phyloP scores from a whole-genome alignment of 2,888 invertebrate species.

The Scaptomyza cyrtandrae region DNA sequence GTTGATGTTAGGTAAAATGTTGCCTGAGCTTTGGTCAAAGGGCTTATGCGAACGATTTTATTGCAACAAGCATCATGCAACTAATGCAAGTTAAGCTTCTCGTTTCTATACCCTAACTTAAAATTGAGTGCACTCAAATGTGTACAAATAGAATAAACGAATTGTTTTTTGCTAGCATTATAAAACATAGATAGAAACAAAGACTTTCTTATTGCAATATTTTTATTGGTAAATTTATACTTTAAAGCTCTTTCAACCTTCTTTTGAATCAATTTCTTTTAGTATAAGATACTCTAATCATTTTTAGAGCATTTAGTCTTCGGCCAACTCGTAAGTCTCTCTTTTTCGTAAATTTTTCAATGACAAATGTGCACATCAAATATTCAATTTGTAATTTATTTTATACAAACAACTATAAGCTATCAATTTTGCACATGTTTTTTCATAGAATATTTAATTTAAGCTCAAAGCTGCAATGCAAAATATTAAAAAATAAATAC shows the following conservation, averaged over 20 bases:
- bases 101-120: not conserved
- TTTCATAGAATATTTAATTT: not conserved
- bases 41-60: slow-evolving; percentile 16
- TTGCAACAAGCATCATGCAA: slow-evolving; percentile 22
- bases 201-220: too few relatives aligned
- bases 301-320: not conserved
- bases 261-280: too few relatives aligned
- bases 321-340: not conserved
- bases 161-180: too few relatives aligned
- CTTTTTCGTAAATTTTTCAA: not conserved
- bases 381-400: slow-evolving; percentile 2
- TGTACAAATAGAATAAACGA: too few relatives aligned
- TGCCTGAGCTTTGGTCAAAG: slow-evolving; percentile 17
- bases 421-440: not conserved
- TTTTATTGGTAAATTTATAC: too few relatives aligned
- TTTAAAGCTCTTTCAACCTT: too few relatives aligned
- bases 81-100: slow-evolving; percentile 27
- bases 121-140: too few relatives aligned
- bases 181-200: too few relatives aligned
- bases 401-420: not conserved
- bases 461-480: not conserved
- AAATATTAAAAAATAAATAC: not conserved
- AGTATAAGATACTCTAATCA: too few relatives aligned
- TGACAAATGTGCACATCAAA: not conserved
- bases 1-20: slow-evolving; percentile 14